Conservation (phyloP, 2,797 vertebrate species). For the Enoplosus armatus region DNA sequence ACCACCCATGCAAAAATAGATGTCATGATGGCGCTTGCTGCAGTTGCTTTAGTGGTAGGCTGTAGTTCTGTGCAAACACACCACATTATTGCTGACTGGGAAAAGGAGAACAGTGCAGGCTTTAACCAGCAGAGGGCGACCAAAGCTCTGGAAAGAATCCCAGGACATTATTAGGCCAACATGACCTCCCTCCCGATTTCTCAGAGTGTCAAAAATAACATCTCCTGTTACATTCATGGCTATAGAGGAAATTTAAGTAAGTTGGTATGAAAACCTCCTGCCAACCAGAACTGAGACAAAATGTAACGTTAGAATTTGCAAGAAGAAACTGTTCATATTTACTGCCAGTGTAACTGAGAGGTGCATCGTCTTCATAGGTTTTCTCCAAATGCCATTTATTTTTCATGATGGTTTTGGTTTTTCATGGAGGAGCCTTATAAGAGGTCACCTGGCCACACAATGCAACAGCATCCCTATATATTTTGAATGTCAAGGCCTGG, state of each 20-base stretch:
- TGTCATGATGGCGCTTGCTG: constrained; percentile 59
- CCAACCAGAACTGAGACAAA: constrained; percentile 65
- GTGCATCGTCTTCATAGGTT: constrained; percentile 33
- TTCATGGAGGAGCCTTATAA: constrained; percentile 25
- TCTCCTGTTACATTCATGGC: constrained; percentile 80
- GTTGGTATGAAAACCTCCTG: constrained; percentile 77
- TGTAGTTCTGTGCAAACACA: constrained; percentile 53
- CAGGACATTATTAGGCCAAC: constrained; percentile 57
- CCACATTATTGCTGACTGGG: constrained; percentile 56
- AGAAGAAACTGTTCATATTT: constrained; percentile 56
- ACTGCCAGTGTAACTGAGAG: constrained; percentile 39
- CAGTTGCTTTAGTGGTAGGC: constrained; percentile 56
- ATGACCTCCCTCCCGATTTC: constrained; percentile 70
- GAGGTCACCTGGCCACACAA: constrained; percentile 64
- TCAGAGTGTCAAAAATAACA: constrained; percentile 83
- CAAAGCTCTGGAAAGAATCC: constrained; percentile 65
- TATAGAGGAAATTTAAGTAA: constrained; percentile 79
- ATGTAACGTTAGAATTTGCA: constrained; percentile 65
- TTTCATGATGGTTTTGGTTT: constrained; percentile 36
- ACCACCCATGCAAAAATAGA: constrained; percentile 81
- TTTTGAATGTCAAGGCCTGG: constrained; percentile 67
- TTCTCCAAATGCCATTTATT: constrained; percentile 34
- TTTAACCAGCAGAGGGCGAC: constrained; percentile 77
- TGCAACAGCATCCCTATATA: constrained; percentile 52
- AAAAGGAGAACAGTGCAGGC: not conserved